Conservation (phyloP, 1,140 invertebrate species). For the Hestina assimilis region DNA sequence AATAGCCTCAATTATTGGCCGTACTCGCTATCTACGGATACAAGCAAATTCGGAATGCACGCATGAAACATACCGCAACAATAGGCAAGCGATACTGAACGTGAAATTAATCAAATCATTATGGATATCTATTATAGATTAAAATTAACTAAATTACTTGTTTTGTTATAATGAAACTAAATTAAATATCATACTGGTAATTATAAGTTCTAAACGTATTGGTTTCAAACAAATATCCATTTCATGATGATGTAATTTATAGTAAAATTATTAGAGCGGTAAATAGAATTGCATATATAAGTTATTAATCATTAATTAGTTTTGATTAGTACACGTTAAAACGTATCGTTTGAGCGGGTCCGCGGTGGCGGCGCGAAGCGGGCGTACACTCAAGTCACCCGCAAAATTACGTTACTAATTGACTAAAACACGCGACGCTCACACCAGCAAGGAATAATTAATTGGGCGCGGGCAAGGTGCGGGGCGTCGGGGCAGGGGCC, state of each 20-base stretch:
- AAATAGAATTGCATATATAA: background rate
- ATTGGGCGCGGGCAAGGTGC: constrained; percentile 65
- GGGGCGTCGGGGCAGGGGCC: constrained; percentile 29
- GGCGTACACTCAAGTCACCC: constrained; percentile 73
- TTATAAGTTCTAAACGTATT: background rate
- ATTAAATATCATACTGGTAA: background rate
- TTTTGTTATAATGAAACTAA: constrained; percentile 3
- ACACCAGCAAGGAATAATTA: constrained; percentile 77
- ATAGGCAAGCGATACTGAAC: constrained; percentile 16
- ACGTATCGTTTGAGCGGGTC: constrained; percentile 44
- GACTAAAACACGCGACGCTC: constrained; percentile 77
- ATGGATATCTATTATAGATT: constrained; percentile 2
- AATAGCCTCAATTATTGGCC: constrained; percentile 34
- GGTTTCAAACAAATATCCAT: background rate
- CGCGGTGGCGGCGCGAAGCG: constrained; percentile 24
- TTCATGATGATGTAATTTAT: too few species aligned
- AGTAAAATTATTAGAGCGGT: background rate
- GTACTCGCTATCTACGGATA: constrained; percentile 27
- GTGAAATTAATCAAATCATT: constrained; percentile 17
- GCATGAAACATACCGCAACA: constrained; percentile 21
- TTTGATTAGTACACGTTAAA: constrained; percentile 53
- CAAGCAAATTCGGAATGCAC: constrained; percentile 25
- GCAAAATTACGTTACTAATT: constrained; percentile 79
- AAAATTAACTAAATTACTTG: constrained; percentile 2
- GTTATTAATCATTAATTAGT: constrained; percentile 27